Evolutionary conservation across 1,140 invertebrate genomes (phyloP), one percentile per base, ranked within the genome.

Genomic region (Drosophila persimilis): DNA sequence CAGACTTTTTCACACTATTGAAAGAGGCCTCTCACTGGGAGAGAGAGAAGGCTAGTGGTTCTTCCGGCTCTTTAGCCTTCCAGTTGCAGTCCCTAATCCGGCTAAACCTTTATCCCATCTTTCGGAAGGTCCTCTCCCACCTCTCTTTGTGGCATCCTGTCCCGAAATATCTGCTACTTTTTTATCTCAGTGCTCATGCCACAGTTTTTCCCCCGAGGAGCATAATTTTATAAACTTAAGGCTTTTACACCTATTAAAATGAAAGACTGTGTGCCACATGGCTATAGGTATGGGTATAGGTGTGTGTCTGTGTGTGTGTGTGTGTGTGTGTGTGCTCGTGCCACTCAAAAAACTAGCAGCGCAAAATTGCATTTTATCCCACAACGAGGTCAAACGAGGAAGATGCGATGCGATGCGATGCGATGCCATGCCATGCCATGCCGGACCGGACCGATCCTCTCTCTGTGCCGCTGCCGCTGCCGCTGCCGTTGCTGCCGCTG

Each of bases 211-310:
- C 24, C 24, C 24, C 48, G 44, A 51, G 72, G 48, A 51, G 66
- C 81, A 81, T 81, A 75, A 88, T 81, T 80, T 86, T 67, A 81
- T 78, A 86, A 86, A 81, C 70, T 65, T 75, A 63, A 75, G 54
- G 56, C 77, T 61, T 85, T 85, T 77, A 71, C 77, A 80, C 81
- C 77, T 86, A 77, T 78, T 86, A 74, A 77, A 86, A 75, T 72
- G 31, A 48, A 57, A 26, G 6, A 15, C 41, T 54, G 46, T 26
- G 24, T 55, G 41, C 46, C 35, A 39, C 35, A 39, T 13, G 35
- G 35, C 35, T 11, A 13, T 39, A 11, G 35, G 60, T 56, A 47
- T 59, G 24, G 9, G 35, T 50, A 20, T 55, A 24, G 56, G 56
- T 56, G 50, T 59, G 41, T 22, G 43, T 50, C 26, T 69, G 52